Percentiles rank a stretch among this genome's conserved stretches.
phyloP scores from a whole-genome alignment of 2,113 vertebrate species.

The Polyodon spathula region DNA sequence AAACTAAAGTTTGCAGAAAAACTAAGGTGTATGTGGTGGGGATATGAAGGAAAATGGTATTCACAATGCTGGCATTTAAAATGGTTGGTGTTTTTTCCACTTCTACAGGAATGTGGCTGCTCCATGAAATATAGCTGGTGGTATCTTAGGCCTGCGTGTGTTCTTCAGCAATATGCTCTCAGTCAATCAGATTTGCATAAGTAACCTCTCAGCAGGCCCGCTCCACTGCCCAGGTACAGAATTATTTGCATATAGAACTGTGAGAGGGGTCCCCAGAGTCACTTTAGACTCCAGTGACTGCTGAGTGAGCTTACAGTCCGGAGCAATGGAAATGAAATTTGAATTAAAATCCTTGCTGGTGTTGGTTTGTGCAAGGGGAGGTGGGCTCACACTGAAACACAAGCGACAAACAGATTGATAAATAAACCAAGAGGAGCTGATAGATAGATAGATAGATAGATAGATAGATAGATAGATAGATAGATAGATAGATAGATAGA shows the following conservation, averaged over 20 bases:
- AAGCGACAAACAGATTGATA: conserved; percentile 19
- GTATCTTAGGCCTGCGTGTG: conserved; percentile 67
- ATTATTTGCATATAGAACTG: conserved; percentile 99
- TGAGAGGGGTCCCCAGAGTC: conserved; percentile 95
- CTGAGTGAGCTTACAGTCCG: conserved; percentile 84
- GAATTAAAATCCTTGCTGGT: conserved; percentile 85
- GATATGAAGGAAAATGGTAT: conserved; percentile 28
- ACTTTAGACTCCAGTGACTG: conserved; percentile 96
- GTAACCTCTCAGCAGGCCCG: conserved; percentile 96
- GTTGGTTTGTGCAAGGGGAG: conserved; percentile 60
- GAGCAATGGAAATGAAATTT: conserved; percentile 90
- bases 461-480: conserved; percentile 21
- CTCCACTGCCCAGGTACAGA: conserved; percentile 97
- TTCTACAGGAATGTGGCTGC: conserved; percentile 68
- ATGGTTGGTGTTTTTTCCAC: conserved; percentile 15
- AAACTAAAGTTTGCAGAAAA: no score
- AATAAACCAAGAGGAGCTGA: conserved; percentile 11
- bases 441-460: conserved; percentile 1
- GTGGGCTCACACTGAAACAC: conserved; percentile 24
- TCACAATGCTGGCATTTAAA: conserved; percentile 31
- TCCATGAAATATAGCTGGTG: conserved; percentile 86
- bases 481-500: background rate
- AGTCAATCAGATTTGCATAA: conserved; percentile 99
- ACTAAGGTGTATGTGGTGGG: conserved; percentile 23
- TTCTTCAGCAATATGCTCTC: conserved; percentile 89